These are phyloP conservation scores for Spea bombifrons DNA, from an alignment of 2,113 vertebrate genomes.

Conservation along the genomic window DNA sequence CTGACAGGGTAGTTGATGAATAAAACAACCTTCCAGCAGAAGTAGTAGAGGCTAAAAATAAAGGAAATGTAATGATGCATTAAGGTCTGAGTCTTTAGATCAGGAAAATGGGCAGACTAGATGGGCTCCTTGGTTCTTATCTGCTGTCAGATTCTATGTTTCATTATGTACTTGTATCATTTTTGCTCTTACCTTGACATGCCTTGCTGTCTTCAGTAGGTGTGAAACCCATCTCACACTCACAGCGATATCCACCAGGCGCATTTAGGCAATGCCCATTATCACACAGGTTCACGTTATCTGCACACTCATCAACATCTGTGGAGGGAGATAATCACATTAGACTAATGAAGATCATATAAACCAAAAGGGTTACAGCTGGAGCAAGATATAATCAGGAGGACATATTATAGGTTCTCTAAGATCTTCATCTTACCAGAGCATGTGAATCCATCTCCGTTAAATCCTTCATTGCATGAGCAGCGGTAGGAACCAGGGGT, in stretches of 20 bases:
- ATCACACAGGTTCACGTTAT: slow-evolving; percentile 86
- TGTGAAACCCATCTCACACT: slow-evolving; percentile 93
- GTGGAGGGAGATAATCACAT: neutral
- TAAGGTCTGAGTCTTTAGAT: no score
- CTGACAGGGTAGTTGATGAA: no score
- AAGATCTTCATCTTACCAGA: slow-evolving; percentile 66
- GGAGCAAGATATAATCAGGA: neutral
- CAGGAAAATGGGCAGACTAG: no score
- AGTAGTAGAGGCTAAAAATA: no score
- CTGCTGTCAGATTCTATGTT: no score
- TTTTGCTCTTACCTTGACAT: slow-evolving; percentile 75
- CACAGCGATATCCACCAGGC: slow-evolving; percentile 85
- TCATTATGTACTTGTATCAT: no score
- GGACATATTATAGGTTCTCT: no score
- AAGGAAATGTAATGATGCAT: no score
- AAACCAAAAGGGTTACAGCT: neutral
- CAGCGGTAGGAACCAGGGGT: slow-evolving; percentile 86
- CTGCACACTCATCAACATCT: slow-evolving; percentile 90
- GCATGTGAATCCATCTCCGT: slow-evolving; percentile 83
- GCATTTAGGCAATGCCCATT: slow-evolving; percentile 91
- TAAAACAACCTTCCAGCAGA: no score
- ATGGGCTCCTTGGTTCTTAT: no score
- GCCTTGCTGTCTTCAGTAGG: slow-evolving; percentile 84
- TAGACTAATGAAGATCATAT: neutral
- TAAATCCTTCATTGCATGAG: slow-evolving; percentile 81